A percentile compares a stretch with the other conserved stretches of the same genome.
Evolutionary conservation across 1,140 invertebrate genomes (phyloP).

Genomic region (Triops cancriformis): DNA sequence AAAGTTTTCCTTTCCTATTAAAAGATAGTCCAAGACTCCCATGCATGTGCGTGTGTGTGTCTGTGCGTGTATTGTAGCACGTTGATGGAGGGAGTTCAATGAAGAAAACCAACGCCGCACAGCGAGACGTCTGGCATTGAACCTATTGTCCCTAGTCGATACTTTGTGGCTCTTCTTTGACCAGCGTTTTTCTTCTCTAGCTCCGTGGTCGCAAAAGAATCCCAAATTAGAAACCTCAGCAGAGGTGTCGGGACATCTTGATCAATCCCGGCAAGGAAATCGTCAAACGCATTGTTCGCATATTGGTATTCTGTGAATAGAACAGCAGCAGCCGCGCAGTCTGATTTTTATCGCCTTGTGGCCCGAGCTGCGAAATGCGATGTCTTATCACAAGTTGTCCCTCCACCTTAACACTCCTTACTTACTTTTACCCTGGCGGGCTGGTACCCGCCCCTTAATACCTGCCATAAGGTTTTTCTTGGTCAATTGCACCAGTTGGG

Average conservation of each 20-base stretch:
- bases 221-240: neutral
- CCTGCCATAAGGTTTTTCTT: neutral
- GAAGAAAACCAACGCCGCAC: neutral
- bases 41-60: neutral
- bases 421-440: no score
- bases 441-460: neutral
- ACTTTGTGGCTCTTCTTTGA: neutral
- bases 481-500: neutral
- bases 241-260: conserved; percentile 9
- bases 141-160: neutral
- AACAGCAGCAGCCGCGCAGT: neutral
- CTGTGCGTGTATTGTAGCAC: neutral
- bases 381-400: neutral
- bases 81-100: neutral
- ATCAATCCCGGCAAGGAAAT: neutral
- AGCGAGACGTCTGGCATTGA: neutral
- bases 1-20: no score
- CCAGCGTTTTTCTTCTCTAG: neutral
- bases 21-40: neutral
- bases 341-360: neutral
- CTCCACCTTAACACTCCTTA: neutral
- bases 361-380: neutral
- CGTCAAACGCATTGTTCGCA: neutral
- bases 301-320: neutral
- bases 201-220: neutral